A percentile compares a stretch with the other conserved stretches of the same genome.
Evolutionary conservation across 2,797 vertebrate species (phyloP).

Genomic region (Enteromius fasciolatus): DNA sequence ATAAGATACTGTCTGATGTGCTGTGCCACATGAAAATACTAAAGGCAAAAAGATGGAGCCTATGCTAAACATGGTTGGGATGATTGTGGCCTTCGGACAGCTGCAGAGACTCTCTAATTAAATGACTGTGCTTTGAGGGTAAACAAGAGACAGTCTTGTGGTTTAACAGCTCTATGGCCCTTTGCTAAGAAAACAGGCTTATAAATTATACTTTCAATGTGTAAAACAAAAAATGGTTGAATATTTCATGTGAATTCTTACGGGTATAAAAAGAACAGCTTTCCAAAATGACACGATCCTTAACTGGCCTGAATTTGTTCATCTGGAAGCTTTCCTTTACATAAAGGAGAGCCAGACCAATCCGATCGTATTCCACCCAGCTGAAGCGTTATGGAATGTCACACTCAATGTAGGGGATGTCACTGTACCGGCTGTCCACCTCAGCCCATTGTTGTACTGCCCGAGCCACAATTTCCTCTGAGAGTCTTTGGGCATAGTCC

Average conservation of each 20-base stretch:
- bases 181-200: neutral
- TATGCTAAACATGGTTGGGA: constrained; percentile 67
- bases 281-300: neutral
- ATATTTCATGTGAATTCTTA: constrained; percentile 13
- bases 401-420: constrained; percentile 95
- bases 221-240: neutral
- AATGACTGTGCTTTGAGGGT: constrained; percentile 58
- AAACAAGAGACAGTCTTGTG: constrained; percentile 35
- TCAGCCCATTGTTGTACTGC: constrained; percentile 91
- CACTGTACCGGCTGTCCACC: constrained; percentile 87
- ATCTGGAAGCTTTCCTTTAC: neutral
- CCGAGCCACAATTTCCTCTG: constrained; percentile 86
- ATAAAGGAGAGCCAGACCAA: neutral
- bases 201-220: constrained; percentile 8
- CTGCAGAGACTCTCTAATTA: constrained; percentile 34
- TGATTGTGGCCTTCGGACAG: constrained; percentile 54
- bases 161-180: constrained; percentile 7
- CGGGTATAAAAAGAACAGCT: neutral
- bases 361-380: neutral
- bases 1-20: constrained; percentile 13
- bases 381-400: constrained; percentile 80
- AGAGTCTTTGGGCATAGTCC: constrained; percentile 89
- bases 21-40: constrained; percentile 35
- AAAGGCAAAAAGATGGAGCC: constrained; percentile 49
- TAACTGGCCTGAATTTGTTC: neutral